These are phyloP conservation scores for Hemistola chrysoprasaria DNA, from an alignment of 2,888 invertebrate genomes.

Conservation along the genomic window DNA sequence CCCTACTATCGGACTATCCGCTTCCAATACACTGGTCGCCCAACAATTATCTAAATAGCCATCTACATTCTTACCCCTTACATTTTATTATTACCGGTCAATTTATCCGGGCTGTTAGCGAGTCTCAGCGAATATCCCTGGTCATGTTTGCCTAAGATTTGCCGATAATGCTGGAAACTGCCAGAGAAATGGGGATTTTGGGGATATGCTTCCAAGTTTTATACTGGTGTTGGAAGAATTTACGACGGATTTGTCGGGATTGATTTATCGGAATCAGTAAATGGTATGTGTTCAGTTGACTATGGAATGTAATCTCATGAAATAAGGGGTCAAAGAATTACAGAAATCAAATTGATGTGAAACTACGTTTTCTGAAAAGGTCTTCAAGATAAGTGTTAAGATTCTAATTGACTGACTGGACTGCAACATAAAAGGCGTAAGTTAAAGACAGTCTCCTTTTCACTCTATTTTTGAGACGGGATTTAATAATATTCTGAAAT, in stretches of 20 bases:
- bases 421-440: too few relatives aligned
- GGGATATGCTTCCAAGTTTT: slow-evolving; percentile 31
- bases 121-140: slow-evolving; percentile 66
- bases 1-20: slow-evolving; percentile 53
- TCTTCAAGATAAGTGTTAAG: too few relatives aligned
- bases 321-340: too few relatives aligned
- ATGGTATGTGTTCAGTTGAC: slow-evolving; percentile 60
- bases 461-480: too few relatives aligned
- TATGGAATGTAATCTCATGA: too few relatives aligned
- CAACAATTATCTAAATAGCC: slow-evolving; percentile 83
- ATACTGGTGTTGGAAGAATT: slow-evolving; percentile 16
- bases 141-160: slow-evolving; percentile 72
- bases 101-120: slow-evolving; percentile 75
- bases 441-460: too few relatives aligned
- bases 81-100: slow-evolving; percentile 82
- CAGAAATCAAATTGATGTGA: too few relatives aligned
- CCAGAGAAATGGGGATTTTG: slow-evolving; percentile 59
- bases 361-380: too few relatives aligned
- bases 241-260: slow-evolving; percentile 17
- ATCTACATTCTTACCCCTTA: slow-evolving; percentile 83
- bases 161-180: slow-evolving; percentile 63
- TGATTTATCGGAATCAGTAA: slow-evolving; percentile 8
- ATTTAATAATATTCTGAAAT: too few relatives aligned
- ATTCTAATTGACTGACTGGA: too few relatives aligned
- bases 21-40: slow-evolving; percentile 75